These are phyloP conservation scores for Euplagia quadripunctaria DNA, from an alignment of 2,888 invertebrate species.

Conservation along the genomic window DNA sequence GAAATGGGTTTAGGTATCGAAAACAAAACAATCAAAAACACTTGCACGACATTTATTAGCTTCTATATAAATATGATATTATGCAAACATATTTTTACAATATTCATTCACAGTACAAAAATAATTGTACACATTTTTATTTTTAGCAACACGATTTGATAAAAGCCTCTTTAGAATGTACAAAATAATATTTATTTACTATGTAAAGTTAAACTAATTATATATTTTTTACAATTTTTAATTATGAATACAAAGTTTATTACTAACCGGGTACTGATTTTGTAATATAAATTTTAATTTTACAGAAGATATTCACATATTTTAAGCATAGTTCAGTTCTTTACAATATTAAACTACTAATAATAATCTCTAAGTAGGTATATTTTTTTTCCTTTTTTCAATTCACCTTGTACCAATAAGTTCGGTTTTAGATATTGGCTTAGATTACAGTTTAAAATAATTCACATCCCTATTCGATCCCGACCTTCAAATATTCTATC, in stretches of 20 bases:
- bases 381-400: neutral
- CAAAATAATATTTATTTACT: constrained; percentile 28
- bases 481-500: neutral
- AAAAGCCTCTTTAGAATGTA: constrained; percentile 55
- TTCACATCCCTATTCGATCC: no score
- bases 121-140: constrained; percentile 63
- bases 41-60: constrained; percentile 55
- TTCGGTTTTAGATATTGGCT: neutral
- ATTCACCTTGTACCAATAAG: neutral
- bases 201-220: constrained; percentile 27
- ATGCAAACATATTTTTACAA: constrained; percentile 54
- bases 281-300: constrained; percentile 19
- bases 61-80: constrained; percentile 57
- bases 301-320: constrained; percentile 19
- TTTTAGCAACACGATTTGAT: constrained; percentile 30
- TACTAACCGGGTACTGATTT: constrained; percentile 50
- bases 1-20: neutral
- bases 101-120: constrained; percentile 66
- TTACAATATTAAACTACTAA: constrained; percentile 26
- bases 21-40: constrained; percentile 15
- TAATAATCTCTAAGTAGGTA: neutral
- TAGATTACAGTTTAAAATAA: neutral
- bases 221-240: constrained; percentile 22
- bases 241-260: constrained; percentile 30
- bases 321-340: constrained; percentile 38